Evolutionary conservation across 1,140 invertebrate genomes (phyloP).

Genomic region (Colletes latitarsis): DNA sequence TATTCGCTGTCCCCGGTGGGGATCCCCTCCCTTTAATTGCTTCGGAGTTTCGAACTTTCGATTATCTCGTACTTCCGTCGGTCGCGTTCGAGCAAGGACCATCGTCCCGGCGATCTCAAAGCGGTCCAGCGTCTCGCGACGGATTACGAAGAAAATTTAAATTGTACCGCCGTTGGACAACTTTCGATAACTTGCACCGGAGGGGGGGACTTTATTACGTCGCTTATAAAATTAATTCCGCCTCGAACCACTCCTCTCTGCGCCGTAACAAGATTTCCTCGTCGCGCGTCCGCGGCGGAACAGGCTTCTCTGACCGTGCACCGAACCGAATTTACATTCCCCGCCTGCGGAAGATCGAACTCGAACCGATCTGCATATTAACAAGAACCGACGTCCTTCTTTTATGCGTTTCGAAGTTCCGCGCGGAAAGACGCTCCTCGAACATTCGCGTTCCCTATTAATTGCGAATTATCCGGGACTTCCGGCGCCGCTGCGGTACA

Average conservation of each 20-base stretch:
- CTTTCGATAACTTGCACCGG: slow-evolving; percentile 3
- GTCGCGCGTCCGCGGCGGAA: not conserved
- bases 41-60: not conserved
- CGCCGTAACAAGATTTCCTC: slow-evolving; percentile 27
- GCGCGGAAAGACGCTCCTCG: not conserved
- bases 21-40: not conserved
- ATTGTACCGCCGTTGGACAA: slow-evolving; percentile 7
- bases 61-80: too few relatives aligned
- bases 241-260: not conserved
- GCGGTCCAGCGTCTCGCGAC: not conserved
- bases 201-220: slow-evolving; percentile 19
- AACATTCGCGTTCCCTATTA: slow-evolving; percentile 10
- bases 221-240: slow-evolving; percentile 40
- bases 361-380: slow-evolving; percentile 29
- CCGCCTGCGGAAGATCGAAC: slow-evolving; percentile 16
- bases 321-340: slow-evolving; percentile 21
- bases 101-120: not conserved
- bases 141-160: not conserved
- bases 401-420: not conserved
- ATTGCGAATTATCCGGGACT: slow-evolving; percentile 34
- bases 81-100: too few relatives aligned
- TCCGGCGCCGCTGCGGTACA: slow-evolving; percentile 20
- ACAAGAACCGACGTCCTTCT: slow-evolving; percentile 12
- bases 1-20: not conserved
- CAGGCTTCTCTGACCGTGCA: too few relatives aligned